Base-by-base conservation (phyloP, 2,888 invertebrate species). In the Apamea epomidion region DNA sequence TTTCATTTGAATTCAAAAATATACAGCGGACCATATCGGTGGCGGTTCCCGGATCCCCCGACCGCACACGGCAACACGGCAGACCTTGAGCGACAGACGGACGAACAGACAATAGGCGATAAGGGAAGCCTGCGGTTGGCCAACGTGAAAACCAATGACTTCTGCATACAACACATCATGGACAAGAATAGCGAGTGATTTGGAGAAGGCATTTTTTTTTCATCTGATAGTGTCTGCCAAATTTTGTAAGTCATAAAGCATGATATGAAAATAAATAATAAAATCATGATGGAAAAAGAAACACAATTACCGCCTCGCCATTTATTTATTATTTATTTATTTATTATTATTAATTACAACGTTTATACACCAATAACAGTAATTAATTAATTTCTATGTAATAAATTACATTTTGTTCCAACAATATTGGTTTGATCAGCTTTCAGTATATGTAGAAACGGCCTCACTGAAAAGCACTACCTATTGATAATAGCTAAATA, bases 111-210 rank as follows among this genome's bases (percentile, higher is more conserved):
- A 95, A 95, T 95, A 90, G 94, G 92, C 92, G 92, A 94, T 95
- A 94, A 94, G 95, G 94, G 95, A 95, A 94, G 92, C 92, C 92
- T 96, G 95, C 91, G 96, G 95, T 95, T 90, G 88, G 76, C 85
- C 72, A 73, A 82, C 84, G 87, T 93, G 92, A 92, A 93, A 94
- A 93, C 93, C 94, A 89, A 90, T 89, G 86, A 89, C 89, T 92
- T 94, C 93, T 93, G 93, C 93, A 94, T 92, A 90, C 90, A 88
- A 83, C 79, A 78, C n/a, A 42, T 16, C 29, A 67, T 16, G n/a
- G 18, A 48, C 51, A 54, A 58, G 67, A 29, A 58, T 21, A 14
- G 7, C 25, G 0, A 29, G 18, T 48, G 18, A 18, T 64, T 37
- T 74, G 79, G 86, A 85, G 76, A 3, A 58, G 86, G 83, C 70